Conservation (phyloP, 2,797 vertebrate genomes). For the Denticeps clupeoides region DNA sequence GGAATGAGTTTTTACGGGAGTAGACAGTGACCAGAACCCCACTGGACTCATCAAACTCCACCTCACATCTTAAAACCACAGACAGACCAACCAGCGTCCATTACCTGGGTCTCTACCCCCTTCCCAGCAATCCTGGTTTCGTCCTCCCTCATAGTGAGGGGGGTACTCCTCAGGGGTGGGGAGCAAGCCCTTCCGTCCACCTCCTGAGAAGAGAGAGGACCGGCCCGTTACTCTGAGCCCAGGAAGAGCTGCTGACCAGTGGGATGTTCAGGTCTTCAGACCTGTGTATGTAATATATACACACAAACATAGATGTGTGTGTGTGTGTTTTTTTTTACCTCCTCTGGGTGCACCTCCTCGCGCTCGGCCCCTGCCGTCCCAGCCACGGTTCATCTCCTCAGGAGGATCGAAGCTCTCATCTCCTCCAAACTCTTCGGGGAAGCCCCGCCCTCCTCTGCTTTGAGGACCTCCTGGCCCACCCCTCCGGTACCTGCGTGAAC, state of each 20-base stretch:
- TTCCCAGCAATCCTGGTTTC: constrained; percentile 72
- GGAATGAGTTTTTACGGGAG: no score
- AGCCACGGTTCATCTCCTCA: constrained; percentile 75
- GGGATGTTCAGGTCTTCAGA: not conserved
- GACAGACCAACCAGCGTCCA: no score
- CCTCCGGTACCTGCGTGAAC: constrained; percentile 69
- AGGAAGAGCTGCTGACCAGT: not conserved
- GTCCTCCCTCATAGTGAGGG: constrained; percentile 69
- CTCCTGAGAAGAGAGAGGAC: constrained; percentile 44
- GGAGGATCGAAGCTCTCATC: constrained; percentile 75
- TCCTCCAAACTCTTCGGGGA: constrained; percentile 72
- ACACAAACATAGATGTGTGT: no score
- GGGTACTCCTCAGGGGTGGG: constrained; percentile 74
- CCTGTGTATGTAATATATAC: no score
- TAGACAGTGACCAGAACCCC: no score
- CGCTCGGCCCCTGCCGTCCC: constrained; percentile 69
- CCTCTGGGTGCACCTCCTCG: constrained; percentile 68
- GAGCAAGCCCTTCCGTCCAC: constrained; percentile 71
- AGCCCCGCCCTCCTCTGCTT: constrained; percentile 60
- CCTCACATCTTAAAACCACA: no score
- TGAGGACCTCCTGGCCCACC: constrained; percentile 64
- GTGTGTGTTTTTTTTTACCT: no score
- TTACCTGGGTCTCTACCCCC: constrained; percentile 70
- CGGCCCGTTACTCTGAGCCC: constrained; percentile 6
- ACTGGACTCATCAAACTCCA: no score